These are phyloP conservation scores for Aphelinus atriplicis DNA, from an alignment of 1,140 invertebrate genomes.

Conservation along the genomic window DNA sequence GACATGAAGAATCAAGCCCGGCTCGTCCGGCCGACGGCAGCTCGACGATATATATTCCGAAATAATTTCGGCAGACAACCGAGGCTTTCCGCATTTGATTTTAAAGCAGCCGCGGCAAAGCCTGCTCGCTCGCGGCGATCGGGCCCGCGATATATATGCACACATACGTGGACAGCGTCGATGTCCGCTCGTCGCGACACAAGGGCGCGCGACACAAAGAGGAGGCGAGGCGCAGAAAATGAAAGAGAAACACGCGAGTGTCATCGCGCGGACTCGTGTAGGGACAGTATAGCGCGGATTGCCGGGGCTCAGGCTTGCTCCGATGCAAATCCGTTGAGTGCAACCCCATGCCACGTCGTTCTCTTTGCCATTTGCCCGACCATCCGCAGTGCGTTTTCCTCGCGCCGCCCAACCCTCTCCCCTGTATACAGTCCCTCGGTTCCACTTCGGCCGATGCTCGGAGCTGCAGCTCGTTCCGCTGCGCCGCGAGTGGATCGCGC, in stretches of 20 bases:
- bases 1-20: too few relatives aligned
- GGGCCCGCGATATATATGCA: too few relatives aligned
- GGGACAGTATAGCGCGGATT: too few relatives aligned
- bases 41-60: neutral
- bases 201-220: neutral
- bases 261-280: constrained; percentile 23
- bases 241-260: constrained; percentile 48
- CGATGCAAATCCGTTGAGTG: constrained; percentile 48
- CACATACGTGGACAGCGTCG: too few relatives aligned
- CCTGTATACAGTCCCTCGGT: neutral
- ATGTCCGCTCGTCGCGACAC: too few relatives aligned
- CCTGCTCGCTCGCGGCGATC: too few relatives aligned
- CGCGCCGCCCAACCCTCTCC: neutral
- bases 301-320: neutral
- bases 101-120: too few relatives aligned
- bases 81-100: too few relatives aligned
- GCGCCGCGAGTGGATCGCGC: too few relatives aligned
- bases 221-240: constrained; percentile 22
- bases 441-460: neutral
- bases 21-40: too few relatives aligned
- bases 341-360: constrained; percentile 38
- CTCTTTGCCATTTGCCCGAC: constrained; percentile 12
- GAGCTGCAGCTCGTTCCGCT: too few relatives aligned
- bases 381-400: neutral
- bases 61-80: neutral